Base-by-base conservation (phyloP, 2,888 invertebrate species). In the Athripsodes cinereus region DNA sequence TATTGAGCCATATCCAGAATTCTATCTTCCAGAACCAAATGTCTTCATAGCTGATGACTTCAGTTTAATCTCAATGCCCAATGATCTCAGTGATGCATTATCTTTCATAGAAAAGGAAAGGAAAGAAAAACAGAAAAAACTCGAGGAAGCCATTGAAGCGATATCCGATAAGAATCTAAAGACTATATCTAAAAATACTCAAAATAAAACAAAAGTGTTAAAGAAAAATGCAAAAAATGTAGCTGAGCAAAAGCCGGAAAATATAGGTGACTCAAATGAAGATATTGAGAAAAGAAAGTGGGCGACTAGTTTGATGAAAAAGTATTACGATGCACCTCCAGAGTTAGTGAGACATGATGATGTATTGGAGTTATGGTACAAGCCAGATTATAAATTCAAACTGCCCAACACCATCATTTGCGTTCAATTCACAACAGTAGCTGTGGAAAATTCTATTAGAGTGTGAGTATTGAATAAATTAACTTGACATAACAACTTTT, bases 371-470 rank as follows among this genome's bases (percentile, higher is more conserved):
- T 69, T 94, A 52, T 95, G 92, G 92, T 91, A 88, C 72, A 86
- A 88, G 65, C 85, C 86, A 21, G 95, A 95, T 71, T 83, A 85
- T 65, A 90, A 88, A 70, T 95, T 92, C 70, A 78, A 85, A 40
- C 78, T 91, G 52, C 95, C 95, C 0, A 86, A 86, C 47, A 90
- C 89, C 0, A 81, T 82, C 64, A 82, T 90, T 66, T 81, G 84
- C 66, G 84, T 89, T 68, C 85, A 87, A 70, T 82, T 92, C 63
- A 81, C 88, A 57, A 86, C 86, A 16, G 88, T 90, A 5, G 16
- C 5, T 13, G 5, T 13, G 3, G 13, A 16, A 8, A 40, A 40
- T 2, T 8, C 40, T 3, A 3, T 16, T 13, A 40, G 13, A 13
- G 2, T 8, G 88, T 90, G 69, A 81, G 81, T 70, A 26, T 26